Evolutionary conservation across 1,140 invertebrate species (phyloP).

Genomic region (Calosoma granatense): DNA sequence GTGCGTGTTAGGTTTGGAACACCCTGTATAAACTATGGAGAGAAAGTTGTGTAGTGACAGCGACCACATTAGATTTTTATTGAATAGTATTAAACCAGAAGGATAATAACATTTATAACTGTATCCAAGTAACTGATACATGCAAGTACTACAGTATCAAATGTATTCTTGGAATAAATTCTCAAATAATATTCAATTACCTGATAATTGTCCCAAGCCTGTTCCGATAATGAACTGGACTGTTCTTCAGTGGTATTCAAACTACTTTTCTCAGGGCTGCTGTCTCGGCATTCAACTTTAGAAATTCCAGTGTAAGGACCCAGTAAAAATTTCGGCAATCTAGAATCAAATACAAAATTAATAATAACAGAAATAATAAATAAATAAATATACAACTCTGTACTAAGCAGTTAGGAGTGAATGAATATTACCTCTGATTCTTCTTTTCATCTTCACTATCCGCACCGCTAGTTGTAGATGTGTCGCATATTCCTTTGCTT

Average conservation of each 20-base stretch:
- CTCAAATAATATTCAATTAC: too few species aligned
- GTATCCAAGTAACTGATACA: too few species aligned
- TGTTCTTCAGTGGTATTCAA: conserved; percentile 43
- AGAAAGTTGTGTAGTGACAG: too few species aligned
- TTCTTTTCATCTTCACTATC: conserved; percentile 38
- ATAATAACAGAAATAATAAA: too few species aligned
- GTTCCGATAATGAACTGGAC: conserved; percentile 73
- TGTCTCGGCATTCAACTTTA: conserved; percentile 16
- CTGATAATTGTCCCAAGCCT: conserved; percentile 76
- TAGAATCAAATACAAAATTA: neutral
- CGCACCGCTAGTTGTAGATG: conserved; percentile 24
- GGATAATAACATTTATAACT: too few species aligned
- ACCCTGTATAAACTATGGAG: too few species aligned
- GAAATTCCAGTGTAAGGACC: neutral
- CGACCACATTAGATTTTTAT: too few species aligned
- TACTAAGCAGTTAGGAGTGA: too few species aligned
- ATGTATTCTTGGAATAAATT: neutral
- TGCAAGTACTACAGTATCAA: too few species aligned
- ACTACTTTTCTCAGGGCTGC: conserved; percentile 27
- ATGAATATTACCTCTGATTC: conserved; percentile 26
- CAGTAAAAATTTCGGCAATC: conserved; percentile 1
- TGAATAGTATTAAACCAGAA: too few species aligned
- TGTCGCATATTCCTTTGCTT: conserved; percentile 17
- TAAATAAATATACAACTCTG: too few species aligned
- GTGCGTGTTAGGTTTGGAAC: too few species aligned